Evolutionary conservation across 2,797 vertebrate genomes (phyloP).

Genomic region (Enteromius radiatus): DNA sequence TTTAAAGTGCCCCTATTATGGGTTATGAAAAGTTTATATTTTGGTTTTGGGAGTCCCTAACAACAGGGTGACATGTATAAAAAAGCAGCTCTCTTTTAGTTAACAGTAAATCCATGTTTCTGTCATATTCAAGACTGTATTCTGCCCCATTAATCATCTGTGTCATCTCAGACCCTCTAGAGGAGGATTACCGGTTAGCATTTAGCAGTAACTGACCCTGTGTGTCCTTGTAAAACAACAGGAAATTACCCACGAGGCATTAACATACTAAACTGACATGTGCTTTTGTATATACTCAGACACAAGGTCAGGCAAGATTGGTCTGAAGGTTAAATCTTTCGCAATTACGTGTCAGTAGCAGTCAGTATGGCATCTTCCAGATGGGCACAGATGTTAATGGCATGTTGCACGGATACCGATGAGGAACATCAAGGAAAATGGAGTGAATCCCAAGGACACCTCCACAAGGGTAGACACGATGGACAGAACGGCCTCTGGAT

Average conservation of each 20-base stretch:
- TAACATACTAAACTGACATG: slow-evolving; percentile 32
- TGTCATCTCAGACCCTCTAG: slow-evolving; percentile 24
- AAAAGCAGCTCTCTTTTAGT: not conserved
- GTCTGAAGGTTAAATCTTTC: not conserved
- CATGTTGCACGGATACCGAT: not conserved
- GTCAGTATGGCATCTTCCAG: not conserved
- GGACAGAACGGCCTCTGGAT: slow-evolving; percentile 13
- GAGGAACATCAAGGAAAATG: not conserved
- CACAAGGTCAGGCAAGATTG: not conserved
- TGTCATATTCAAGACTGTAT: slow-evolving; percentile 1
- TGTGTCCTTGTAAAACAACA: slow-evolving; percentile 39
- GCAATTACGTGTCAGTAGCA: not conserved
- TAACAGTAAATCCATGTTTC: not conserved
- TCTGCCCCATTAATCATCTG: slow-evolving; percentile 8
- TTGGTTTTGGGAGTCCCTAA: too few relatives aligned
- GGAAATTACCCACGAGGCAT: not conserved
- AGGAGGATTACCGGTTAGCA: slow-evolving; percentile 18
- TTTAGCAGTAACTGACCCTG: slow-evolving; percentile 33
- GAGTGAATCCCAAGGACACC: slow-evolving; percentile 6
- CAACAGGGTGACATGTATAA: too few relatives aligned
- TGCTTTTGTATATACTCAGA: slow-evolving; percentile 18
- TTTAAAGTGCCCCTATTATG: not conserved
- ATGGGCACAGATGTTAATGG: not conserved
- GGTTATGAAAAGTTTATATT: too few relatives aligned
- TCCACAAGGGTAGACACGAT: slow-evolving; percentile 27